Conservation (phyloP, 2,797 vertebrate species). For the Sebastes dallii region DNA sequence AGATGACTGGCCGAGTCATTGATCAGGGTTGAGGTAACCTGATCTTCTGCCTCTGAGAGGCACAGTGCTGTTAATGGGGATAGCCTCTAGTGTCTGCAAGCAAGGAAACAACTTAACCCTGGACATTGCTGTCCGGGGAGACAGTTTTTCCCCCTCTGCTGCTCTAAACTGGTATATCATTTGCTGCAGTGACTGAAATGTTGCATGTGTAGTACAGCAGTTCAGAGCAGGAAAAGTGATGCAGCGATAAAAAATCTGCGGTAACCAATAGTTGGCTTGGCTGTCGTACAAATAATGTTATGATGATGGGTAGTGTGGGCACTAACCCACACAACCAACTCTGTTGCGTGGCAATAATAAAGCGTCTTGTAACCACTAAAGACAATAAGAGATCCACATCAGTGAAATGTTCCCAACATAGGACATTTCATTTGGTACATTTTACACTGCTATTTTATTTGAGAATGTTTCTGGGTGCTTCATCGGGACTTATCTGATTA, state of each 20-base stretch:
- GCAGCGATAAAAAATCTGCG: background rate
- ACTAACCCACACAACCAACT: background rate
- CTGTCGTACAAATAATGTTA: background rate
- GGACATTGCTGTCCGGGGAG: background rate
- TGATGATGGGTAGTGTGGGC: background rate
- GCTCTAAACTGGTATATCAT: background rate
- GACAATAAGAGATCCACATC: background rate
- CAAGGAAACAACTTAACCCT: background rate
- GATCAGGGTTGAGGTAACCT: constrained; percentile 50
- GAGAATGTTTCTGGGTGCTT: constrained; percentile 18
- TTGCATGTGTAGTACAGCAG: background rate
- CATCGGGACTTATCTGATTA: constrained; percentile 45
- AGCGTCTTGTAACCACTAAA: background rate
- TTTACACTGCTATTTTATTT: constrained; percentile 17
- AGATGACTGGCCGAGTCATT: constrained; percentile 50
- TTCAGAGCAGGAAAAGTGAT: background rate
- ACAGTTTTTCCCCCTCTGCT: background rate
- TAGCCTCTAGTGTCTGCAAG: constrained; percentile 3
- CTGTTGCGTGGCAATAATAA: background rate
- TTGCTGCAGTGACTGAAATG: constrained; percentile 8
- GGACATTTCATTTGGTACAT: background rate
- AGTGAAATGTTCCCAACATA: background rate
- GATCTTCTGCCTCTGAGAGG: constrained; percentile 33
- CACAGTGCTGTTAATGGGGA: constrained; percentile 36
- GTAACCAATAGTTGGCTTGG: background rate